A percentile compares a stretch with the other conserved stretches of the same genome.
These are phyloP conservation scores for Leptosomus discolor DNA, from an alignment of 2,113 vertebrate species.

Conservation along the genomic window DNA sequence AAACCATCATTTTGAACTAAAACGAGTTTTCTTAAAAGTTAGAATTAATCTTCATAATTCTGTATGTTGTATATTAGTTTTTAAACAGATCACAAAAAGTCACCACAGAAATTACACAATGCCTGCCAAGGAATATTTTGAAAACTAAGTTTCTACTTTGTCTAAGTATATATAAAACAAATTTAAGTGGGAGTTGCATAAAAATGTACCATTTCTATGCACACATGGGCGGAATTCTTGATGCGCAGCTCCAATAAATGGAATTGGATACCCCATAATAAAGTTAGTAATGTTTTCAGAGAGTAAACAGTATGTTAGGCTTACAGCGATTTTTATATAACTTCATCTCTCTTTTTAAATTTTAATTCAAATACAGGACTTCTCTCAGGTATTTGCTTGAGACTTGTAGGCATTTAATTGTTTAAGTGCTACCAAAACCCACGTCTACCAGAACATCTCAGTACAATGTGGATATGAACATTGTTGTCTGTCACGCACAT, in stretches of 20 bases:
- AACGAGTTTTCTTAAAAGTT: background rate
- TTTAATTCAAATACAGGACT: background rate
- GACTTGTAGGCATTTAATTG: background rate
- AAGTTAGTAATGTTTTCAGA: background rate
- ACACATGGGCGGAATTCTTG: background rate
- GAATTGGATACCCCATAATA: background rate
- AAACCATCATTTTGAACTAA: background rate
- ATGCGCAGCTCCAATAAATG: accelerated
- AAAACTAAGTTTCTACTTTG: background rate
- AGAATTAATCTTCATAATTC: background rate
- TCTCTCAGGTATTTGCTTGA: background rate
- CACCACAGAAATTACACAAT: background rate
- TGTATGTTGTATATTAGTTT: background rate
- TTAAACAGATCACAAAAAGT: background rate
- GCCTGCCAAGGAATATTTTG: background rate
- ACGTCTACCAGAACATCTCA: background rate
- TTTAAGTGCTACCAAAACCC: background rate
- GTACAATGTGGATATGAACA: background rate
- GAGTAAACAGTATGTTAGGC: background rate
- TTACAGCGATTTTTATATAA: background rate
- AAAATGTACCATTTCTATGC: background rate
- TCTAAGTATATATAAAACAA: background rate
- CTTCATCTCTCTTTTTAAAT: background rate
- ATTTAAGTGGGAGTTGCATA: background rate
- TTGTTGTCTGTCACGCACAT: background rate